A percentile compares a stretch with the other conserved stretches of the same genome.
phyloP scores from a whole-genome alignment of 2,113 vertebrate genomes.

The Sula dactylatra region DNA sequence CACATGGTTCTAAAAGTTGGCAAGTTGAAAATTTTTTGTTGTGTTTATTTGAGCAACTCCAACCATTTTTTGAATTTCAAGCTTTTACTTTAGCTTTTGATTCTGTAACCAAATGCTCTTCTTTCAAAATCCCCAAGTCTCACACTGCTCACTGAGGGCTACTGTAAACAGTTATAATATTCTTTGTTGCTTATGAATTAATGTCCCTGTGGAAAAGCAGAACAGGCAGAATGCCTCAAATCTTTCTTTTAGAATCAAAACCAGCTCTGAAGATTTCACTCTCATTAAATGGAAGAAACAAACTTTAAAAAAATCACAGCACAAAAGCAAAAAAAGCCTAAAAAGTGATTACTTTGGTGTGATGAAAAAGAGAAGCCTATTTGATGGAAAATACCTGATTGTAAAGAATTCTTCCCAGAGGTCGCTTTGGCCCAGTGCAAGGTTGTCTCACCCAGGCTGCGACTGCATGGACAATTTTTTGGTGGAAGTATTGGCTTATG shows the following conservation, averaged over 20 bases:
- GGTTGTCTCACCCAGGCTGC: background rate
- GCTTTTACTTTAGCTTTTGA: slow-evolving; percentile 18
- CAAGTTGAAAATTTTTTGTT: background rate
- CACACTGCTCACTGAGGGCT: background rate
- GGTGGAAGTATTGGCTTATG: background rate
- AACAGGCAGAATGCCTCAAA: background rate
- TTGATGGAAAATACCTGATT: background rate
- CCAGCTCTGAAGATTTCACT: background rate
- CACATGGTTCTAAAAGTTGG: background rate
- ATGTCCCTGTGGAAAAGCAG: background rate
- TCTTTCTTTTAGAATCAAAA: slow-evolving; percentile 12
- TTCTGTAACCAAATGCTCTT: slow-evolving; percentile 15
- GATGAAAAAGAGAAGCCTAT: background rate
- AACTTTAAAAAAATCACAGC: background rate
- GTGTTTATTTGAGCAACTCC: background rate
- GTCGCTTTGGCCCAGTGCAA: background rate
- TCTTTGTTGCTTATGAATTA: slow-evolving; percentile 25
- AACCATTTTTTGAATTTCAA: slow-evolving; percentile 7
- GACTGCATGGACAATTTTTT: background rate
- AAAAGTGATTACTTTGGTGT: background rate
- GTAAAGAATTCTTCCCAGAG: background rate
- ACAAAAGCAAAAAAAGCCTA: background rate
- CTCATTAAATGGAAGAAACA: background rate
- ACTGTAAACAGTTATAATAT: slow-evolving; percentile 36
- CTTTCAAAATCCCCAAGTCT: background rate